Conservation (phyloP, 2,888 invertebrate genomes). For the Hypena proboscidalis region DNA sequence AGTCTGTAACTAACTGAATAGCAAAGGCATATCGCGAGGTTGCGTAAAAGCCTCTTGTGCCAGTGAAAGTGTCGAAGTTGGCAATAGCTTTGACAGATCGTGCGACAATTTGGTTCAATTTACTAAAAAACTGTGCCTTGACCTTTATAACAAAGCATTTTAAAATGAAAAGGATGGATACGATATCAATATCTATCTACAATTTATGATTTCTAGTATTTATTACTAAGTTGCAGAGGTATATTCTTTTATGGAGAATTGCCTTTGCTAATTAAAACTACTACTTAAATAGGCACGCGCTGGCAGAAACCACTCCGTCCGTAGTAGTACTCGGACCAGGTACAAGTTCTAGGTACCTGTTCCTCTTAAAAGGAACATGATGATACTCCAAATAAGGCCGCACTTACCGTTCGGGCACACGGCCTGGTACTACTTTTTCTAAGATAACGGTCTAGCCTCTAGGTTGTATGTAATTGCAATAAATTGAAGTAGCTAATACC, state of each 20-base stretch:
- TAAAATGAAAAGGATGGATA: too few relatives aligned
- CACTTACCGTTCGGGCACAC: conserved; percentile 47
- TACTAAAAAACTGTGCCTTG: conserved; percentile 21
- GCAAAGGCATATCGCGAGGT: conserved; percentile 53
- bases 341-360: conserved; percentile 2
- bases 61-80: conserved; percentile 57
- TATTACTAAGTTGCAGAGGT: too few relatives aligned
- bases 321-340: conserved; percentile 9
- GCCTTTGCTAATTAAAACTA: too few relatives aligned
- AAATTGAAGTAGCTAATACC: conserved; percentile 48
- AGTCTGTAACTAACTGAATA: conserved; percentile 40
- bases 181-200: too few relatives aligned
- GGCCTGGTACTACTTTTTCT: conserved; percentile 46
- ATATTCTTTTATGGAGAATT: too few relatives aligned
- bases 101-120: conserved; percentile 37
- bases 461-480: conserved; percentile 40
- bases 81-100: conserved; percentile 44
- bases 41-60: conserved; percentile 51
- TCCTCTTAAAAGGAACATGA: conserved; percentile 26
- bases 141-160: conserved; percentile 12
- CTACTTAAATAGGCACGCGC: too few relatives aligned
- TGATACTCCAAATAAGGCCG: conserved; percentile 44
- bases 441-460: conserved; percentile 47
- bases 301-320: too few relatives aligned
- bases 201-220: too few relatives aligned